These are phyloP conservation scores for Brachyrhaphis roseni DNA, from an alignment of 2,797 vertebrate species.

Conservation along the genomic window DNA sequence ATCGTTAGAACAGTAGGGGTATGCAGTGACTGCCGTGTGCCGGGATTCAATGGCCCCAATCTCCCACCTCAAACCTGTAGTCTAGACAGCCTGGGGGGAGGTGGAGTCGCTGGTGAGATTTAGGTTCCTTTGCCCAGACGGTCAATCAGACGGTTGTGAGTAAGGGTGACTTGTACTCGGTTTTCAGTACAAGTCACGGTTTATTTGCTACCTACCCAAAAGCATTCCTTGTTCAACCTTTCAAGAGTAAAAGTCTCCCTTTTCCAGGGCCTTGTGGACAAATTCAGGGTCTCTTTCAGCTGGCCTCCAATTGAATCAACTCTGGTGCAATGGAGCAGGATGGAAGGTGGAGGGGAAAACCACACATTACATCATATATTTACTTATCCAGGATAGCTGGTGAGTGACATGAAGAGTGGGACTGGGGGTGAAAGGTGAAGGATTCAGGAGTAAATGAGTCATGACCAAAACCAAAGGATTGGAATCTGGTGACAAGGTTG, in stretches of 20 bases:
- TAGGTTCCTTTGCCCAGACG: conserved; percentile 42
- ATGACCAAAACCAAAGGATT: conserved; percentile 75
- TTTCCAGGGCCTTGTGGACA: conserved; percentile 30
- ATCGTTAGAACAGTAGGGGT: conserved; percentile 64
- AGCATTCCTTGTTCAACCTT: conserved; percentile 32
- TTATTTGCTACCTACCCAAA: conserved; percentile 29
- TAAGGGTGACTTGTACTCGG: conserved; percentile 36
- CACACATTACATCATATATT: conserved; percentile 79
- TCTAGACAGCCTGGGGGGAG: conserved; percentile 70
- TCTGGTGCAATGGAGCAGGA: conserved; percentile 49
- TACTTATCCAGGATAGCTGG: conserved; percentile 73
- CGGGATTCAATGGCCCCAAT: conserved; percentile 70
- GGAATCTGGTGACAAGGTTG: conserved; percentile 64
- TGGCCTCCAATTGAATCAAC: conserved; percentile 61
- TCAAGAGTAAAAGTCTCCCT: conserved; percentile 25
- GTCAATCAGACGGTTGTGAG: conserved; percentile 14
- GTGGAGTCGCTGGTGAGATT: conserved; percentile 50
- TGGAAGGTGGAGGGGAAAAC: conserved; percentile 55
- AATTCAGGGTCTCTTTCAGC: conserved; percentile 51
- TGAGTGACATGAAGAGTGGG: conserved; percentile 68
- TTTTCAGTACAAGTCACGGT: conserved; percentile 17
- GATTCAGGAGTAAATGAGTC: conserved; percentile 80
- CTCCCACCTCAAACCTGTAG: conserved; percentile 74
- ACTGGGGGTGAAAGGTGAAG: conserved; percentile 77
- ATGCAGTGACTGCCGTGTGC: conserved; percentile 53